A percentile compares a stretch with the other conserved stretches of the same genome.
Evolutionary conservation across 2,113 vertebrate species (phyloP).

Genomic region (Calcarius ornatus): DNA sequence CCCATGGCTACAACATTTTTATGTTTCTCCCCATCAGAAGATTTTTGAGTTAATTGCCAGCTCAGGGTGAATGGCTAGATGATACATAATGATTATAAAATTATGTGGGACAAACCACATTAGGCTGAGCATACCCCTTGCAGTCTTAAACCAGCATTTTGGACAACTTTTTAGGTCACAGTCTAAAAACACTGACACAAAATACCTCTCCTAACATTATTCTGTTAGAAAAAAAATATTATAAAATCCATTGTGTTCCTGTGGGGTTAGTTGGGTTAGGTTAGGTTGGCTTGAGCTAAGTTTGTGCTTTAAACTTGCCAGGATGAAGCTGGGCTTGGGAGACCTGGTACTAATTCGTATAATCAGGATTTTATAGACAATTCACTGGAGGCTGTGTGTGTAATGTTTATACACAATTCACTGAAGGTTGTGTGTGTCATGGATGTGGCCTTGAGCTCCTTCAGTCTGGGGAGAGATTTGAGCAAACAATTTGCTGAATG

Average conservation of each 20-base stretch:
- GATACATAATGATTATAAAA: background rate
- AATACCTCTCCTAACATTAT: background rate
- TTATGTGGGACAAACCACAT: background rate
- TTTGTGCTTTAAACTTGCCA: background rate
- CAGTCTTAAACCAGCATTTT: background rate
- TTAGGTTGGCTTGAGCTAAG: background rate
- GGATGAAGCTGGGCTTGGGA: background rate
- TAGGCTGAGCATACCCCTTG: background rate
- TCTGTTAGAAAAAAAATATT: background rate
- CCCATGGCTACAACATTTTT: background rate
- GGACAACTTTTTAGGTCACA: background rate
- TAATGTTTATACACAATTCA: background rate
- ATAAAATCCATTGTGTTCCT: background rate
- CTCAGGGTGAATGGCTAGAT: background rate
- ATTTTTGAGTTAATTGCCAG: background rate
- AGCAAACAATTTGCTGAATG: background rate
- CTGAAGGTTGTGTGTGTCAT: background rate
- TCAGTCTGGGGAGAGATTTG: background rate
- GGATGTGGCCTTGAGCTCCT: background rate
- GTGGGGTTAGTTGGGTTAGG: background rate
- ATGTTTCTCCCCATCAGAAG: background rate
- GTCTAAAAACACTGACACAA: background rate
- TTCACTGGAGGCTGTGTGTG: background rate
- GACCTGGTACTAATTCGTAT: background rate
- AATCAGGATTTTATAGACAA: background rate